Evolutionary conservation across 2,113 vertebrate genomes (phyloP), one percentile per base, ranked within the genome.

Genomic region (Axis porcinus): DNA sequence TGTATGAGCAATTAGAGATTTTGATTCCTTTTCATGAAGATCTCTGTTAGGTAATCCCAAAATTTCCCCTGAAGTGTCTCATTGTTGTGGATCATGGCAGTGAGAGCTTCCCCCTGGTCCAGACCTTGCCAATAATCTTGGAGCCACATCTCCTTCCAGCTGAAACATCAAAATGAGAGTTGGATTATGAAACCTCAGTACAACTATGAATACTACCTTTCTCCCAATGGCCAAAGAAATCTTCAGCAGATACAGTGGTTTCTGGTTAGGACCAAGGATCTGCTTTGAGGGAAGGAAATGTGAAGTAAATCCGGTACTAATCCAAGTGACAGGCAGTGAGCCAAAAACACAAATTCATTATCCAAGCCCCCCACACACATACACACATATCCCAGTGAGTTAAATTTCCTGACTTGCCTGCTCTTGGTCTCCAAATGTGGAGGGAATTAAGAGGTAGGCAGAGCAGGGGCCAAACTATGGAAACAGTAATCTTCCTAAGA

Each of bases 51-150:
- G 89, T 99, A 99, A 98, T 99, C 99, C 99, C 99, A 99, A 97
- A 99, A 99, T 98, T 99, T 99, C 50, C 98, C 99, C 78, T 99
- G 99, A 98, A 99, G 99, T 0, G 99, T 99, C 95, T 99, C 99
- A 89, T 99, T 99, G 91, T 93, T 99, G 98, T 99, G 99, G 98
- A 99, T 99, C 99, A 99, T 99, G 89, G 99, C 99, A 96, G 99
- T 99, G 97, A 99, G 99, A 57, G 99, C 99, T 98, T 99, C 99
- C 7, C 99, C 99, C 98, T 99, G 99, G 98, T 99, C 99, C 95
- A 99, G 99, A 97, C 99, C 99, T 98, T 99, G 99, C 99, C 99
- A 99, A 95, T 99, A 99, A 98, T 99, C 99, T 98, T 99, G 99
- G 13, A 99, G 99, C 99, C 99, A 99, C 99, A 99, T 99, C 98